Evolutionary conservation across 30 jellyfish, hydroid and myxozoan genomes (phyloP).

Genomic region (Cassiopea xamachana): DNA sequence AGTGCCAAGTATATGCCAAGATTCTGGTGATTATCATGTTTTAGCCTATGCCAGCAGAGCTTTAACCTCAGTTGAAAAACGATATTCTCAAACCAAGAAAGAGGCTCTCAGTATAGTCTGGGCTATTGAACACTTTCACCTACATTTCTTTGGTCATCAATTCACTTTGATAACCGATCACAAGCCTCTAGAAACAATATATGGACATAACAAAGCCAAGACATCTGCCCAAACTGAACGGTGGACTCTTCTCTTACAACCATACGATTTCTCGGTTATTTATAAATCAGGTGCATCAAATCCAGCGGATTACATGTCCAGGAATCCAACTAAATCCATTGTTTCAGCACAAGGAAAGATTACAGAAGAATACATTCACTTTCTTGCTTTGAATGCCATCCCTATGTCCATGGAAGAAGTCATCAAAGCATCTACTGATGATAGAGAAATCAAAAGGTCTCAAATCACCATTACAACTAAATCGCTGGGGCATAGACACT

Average conservation of each 20-base stretch:
- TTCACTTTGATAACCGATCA: constrained; percentile 44
- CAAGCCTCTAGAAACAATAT: constrained; percentile 43
- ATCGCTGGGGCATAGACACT: constrained; percentile 21
- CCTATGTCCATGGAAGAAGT: constrained; percentile 17
- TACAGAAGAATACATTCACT: neutral
- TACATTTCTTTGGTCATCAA: constrained; percentile 18
- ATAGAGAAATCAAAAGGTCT: neutral
- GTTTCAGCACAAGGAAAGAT: neutral
- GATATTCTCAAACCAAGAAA: constrained; percentile 48
- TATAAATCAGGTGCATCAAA: constrained; percentile 37
- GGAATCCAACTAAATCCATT: constrained; percentile 16
- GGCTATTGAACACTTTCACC: constrained; percentile 35
- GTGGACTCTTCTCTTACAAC: constrained; percentile 36
- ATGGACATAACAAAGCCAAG: constrained; percentile 13
- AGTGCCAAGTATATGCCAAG: constrained; percentile 24
- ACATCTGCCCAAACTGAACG: constrained; percentile 57
- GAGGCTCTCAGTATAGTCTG: constrained; percentile 41
- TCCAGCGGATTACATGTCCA: constrained; percentile 46
- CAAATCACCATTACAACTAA: constrained; percentile 4
- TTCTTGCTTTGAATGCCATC: neutral
- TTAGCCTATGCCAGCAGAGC: constrained; percentile 40
- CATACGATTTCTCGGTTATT: constrained; percentile 8
- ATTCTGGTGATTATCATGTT: neutral
- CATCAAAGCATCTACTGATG: neutral
- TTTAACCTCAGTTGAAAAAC: constrained; percentile 22